Base-by-base conservation (phyloP, 2,888 invertebrate species). In the Galerucella nymphaeae region DNA sequence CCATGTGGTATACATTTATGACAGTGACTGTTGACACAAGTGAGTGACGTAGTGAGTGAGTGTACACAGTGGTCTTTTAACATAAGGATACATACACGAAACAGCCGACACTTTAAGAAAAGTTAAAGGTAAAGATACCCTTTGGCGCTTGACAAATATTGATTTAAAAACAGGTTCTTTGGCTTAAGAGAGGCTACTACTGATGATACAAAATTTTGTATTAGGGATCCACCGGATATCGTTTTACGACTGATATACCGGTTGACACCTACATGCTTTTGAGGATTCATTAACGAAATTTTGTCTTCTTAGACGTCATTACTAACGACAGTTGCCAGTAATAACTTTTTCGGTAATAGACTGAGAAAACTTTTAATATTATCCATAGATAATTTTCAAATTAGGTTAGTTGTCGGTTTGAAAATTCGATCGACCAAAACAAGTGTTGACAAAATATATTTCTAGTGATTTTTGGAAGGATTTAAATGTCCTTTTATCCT, bases 1-100 rank as follows among this genome's bases (percentile, higher is more conserved):
- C 79, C 80, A 81, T 82, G 82, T 81, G 81, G 76, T 80, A 73
- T 71, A 75, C 64, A 64, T 74, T 67, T 75, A 66, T 71, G 74
- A 75, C 74, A 79, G 76, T 78, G 77, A 74, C 71, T 77, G 75
- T 77, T 77, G 75, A 80, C 75, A 75, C 73, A 72, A 75, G 78
- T 79, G 76, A 76, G 77, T 76, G 74, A 79, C 75, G 74, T 53
- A 78, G 80, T 82, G 82, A 68, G 74, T 71, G 74, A 63, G 70
- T 80, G 79, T 76, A 75, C 73, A 79, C 74, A 77, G 77, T 79
- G 79, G 71, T 66, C 77, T 76, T 62, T 75, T 77, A 74, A 53
- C 71, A 74, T 77, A 75, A 72, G 78, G 78, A 79, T 78, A 79
- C 73, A 79, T 78, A 79, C 73, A 74, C 69, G 69, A 69, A 65